These are phyloP conservation scores for Ceriagrion tenellum DNA, from an alignment of 2,888 invertebrate species.

Conservation along the genomic window DNA sequence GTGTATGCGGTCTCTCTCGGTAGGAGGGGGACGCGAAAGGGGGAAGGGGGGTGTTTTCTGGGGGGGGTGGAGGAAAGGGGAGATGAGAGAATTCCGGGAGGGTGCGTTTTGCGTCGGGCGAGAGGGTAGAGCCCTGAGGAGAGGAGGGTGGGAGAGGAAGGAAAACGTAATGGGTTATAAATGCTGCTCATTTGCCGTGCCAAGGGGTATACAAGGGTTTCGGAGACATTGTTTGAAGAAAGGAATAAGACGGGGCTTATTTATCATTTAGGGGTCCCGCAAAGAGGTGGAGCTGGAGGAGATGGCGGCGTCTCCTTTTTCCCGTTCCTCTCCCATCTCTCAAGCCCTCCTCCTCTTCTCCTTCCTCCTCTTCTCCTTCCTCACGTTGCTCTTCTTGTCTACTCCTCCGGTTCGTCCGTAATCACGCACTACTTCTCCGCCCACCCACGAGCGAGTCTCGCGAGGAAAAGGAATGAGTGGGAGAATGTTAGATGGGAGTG, in stretches of 20 bases:
- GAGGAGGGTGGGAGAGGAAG: neutral
- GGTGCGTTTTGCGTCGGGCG: neutral
- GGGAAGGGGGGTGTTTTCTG: neutral
- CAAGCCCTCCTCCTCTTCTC: neutral
- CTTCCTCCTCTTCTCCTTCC: neutral
- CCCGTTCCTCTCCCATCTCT: neutral
- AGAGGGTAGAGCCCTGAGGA: neutral
- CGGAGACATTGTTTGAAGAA: slow-evolving; percentile 40
- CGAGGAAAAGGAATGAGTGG: neutral
- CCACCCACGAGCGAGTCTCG: neutral
- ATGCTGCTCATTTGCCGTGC: slow-evolving; percentile 41
- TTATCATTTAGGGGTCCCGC: slow-evolving; percentile 15
- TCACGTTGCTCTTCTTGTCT: too few relatives aligned
- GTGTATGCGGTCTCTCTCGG: neutral
- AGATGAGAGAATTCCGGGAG: too few relatives aligned
- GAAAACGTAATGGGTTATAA: slow-evolving; percentile 41
- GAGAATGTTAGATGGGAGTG: neutral
- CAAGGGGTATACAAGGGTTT: slow-evolving; percentile 34
- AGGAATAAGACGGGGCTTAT: slow-evolving; percentile 29
- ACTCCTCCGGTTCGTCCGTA: too few relatives aligned
- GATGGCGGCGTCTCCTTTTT: neutral
- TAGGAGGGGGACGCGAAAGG: neutral
- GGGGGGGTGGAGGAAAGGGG: too few relatives aligned
- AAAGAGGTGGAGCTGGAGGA: too few relatives aligned
- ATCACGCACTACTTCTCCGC: too few relatives aligned